Conservation (phyloP, 2,888 invertebrate genomes). For the Cheilosia vernalis region DNA sequence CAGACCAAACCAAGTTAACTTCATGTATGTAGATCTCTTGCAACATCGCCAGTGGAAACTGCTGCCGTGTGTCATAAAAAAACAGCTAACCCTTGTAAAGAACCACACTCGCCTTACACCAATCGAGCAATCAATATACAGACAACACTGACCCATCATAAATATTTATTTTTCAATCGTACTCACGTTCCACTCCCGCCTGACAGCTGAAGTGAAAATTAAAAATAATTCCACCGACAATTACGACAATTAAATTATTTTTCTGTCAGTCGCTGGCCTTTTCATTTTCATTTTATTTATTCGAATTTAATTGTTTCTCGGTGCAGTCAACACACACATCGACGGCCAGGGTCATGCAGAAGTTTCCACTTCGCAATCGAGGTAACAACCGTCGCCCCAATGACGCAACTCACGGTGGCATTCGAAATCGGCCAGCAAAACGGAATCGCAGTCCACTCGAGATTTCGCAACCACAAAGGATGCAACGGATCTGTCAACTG, state of each 20-base stretch:
- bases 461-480: slow-evolving; percentile 26
- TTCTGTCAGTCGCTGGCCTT: slow-evolving; percentile 53
- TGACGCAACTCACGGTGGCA: slow-evolving; percentile 17
- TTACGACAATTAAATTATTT: slow-evolving; percentile 67
- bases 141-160: background rate
- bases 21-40: too few relatives aligned
- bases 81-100: too few relatives aligned
- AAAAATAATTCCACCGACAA: slow-evolving; percentile 43
- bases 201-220: slow-evolving; percentile 38
- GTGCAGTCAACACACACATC: slow-evolving; percentile 4
- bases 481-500: slow-evolving; percentile 40
- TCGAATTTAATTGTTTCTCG: slow-evolving; percentile 55
- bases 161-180: slow-evolving; percentile 13
- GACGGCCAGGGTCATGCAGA: slow-evolving; percentile 33
- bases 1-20: too few relatives aligned
- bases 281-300: slow-evolving; percentile 54
- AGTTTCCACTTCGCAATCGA: slow-evolving; percentile 48
- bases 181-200: slow-evolving; percentile 21
- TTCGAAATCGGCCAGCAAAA: slow-evolving; percentile 24
- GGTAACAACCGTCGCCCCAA: slow-evolving; percentile 29
- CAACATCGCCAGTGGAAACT: too few relatives aligned
- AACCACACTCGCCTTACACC: background rate
- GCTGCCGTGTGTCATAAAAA: too few relatives aligned
- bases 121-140: background rate
- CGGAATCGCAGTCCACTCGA: slow-evolving; percentile 5